Base-by-base conservation (phyloP, 2,797 vertebrate species). In the Lagocephalus sceleratus region DNA sequence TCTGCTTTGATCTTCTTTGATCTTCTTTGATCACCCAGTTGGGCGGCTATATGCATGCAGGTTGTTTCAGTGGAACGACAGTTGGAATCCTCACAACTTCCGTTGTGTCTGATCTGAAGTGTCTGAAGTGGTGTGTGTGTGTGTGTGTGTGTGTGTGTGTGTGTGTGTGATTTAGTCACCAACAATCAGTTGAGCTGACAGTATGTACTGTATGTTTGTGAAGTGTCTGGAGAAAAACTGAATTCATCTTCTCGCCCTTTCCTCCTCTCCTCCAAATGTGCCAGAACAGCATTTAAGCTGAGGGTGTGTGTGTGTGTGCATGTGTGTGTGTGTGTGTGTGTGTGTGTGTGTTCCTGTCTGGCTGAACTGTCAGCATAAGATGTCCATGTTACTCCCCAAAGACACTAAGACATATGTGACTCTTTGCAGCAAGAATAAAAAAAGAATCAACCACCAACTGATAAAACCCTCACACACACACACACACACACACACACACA, bases 251-350 rank as follows among this genome's bases (percentile, higher is more conserved):
- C 69, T 79, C 66, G 53, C 81, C 76, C 62, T 68, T 61, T 83
- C 79, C 70, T 83, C 51, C 64, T 65, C 66, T 67, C 79, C 57
- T 72, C 47, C 52, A 78, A 81, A 84, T 74, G 64, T 83, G 79
- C 75, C 54, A 56, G 44, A 74, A 50, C 63, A 81, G 78, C 78
- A 77, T 51, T 79, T 77, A 41, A 58, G 14, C 23, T 51, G 49
- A 10, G 16, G 57, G 62, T 57, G 56, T 69, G 46, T 73, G 63
- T 66, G 48, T 20, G 57, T 52, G 32, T 56, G 42, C 39, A 47
- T 39, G 53, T 60, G 29, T 47, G 55, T 51, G 61, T 67, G 47
- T 54, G 47, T 47, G 50, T 15, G 17, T 63, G 60, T 57, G 43
- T 69, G 63, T 59, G 49, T 54, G 22, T 44, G 55, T 51, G 61